Percentiles rank a stretch among this genome's conserved stretches.
Conservation (phyloP, 2,797 vertebrate genomes). For the Melanotaenia nigrans region DNA sequence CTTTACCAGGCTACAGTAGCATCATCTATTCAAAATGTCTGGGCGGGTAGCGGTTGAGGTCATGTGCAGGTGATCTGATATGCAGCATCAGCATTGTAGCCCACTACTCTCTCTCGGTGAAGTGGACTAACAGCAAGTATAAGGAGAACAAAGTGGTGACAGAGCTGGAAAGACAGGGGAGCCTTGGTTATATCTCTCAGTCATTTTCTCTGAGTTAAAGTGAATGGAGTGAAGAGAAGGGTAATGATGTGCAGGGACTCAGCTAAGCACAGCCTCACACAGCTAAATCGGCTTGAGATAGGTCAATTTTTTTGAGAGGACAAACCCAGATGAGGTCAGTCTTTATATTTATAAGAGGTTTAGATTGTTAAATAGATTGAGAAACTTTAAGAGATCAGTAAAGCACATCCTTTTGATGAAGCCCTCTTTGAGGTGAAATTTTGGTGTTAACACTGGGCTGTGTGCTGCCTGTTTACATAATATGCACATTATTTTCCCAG, state of each 20-base stretch:
- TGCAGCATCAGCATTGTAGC: conserved; percentile 58
- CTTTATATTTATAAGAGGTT: conserved; percentile 54
- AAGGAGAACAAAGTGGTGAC: conserved; percentile 36
- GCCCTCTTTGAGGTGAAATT: conserved; percentile 3
- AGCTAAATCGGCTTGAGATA: conserved; percentile 53
- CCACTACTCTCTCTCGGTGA: conserved; percentile 24
- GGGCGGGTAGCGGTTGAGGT: conserved; percentile 40
- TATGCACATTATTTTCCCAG: conserved; percentile 35
- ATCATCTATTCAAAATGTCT: conserved; percentile 32
- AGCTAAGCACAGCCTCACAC: conserved; percentile 57
- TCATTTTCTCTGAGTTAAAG: conserved; percentile 64
- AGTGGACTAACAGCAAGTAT: conserved; percentile 23
- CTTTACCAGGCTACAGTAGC: not conserved
- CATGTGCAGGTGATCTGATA: conserved; percentile 50
- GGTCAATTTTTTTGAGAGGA: conserved; percentile 56
- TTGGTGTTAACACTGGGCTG: conserved; percentile 17
- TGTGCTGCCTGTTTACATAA: conserved; percentile 44
- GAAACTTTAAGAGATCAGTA: conserved; percentile 47
- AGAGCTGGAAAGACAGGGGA: conserved; percentile 41
- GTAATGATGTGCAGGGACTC: conserved; percentile 72
- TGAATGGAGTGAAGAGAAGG: conserved; percentile 69
- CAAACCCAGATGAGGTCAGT: conserved; percentile 48
- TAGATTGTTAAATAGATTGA: conserved; percentile 60
- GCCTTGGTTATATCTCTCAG: conserved; percentile 53
- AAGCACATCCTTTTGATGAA: conserved; percentile 39